Percentiles rank a stretch among this genome's conserved stretches.
phyloP scores from a whole-genome alignment of 2,113 vertebrate species.

The Phyllostomus hastatus region DNA sequence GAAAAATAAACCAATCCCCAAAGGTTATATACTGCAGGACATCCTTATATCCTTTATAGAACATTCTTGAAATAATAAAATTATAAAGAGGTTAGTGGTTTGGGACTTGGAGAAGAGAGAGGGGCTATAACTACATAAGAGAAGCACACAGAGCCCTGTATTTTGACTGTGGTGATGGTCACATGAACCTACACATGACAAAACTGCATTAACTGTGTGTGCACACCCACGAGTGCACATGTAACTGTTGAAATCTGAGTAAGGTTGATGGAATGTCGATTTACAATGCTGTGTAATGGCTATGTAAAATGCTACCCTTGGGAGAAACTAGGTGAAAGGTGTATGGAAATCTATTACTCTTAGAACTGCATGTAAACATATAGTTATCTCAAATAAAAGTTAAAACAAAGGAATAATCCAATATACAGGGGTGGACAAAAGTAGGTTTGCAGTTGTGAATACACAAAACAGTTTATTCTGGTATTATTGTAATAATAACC shows the following conservation, averaged over 20 bases:
- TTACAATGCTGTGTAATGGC: neutral
- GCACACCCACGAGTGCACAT: rapidly evolving
- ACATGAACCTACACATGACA: neutral
- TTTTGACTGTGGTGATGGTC: neutral
- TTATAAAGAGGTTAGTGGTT: neutral
- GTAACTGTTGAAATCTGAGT: neutral
- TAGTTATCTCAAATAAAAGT: neutral
- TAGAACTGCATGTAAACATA: neutral
- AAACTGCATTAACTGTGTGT: neutral
- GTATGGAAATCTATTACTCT: neutral
- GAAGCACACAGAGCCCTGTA: neutral
- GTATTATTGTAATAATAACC: neutral
- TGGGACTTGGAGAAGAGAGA: neutral
- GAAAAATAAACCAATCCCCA: neutral
- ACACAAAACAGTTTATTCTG: neutral
- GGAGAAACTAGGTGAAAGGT: neutral
- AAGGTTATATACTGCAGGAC: neutral
- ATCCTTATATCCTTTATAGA: neutral
- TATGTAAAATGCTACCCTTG: neutral
- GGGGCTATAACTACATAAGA: neutral
- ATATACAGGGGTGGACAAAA: neutral
- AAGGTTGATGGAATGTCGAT: neutral
- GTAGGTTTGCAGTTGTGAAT: neutral
- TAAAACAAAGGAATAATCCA: neutral
- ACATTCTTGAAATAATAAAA: neutral